These are phyloP conservation scores for Balearica regulorum DNA, from an alignment of 2,797 vertebrate species.

Conservation along the genomic window DNA sequence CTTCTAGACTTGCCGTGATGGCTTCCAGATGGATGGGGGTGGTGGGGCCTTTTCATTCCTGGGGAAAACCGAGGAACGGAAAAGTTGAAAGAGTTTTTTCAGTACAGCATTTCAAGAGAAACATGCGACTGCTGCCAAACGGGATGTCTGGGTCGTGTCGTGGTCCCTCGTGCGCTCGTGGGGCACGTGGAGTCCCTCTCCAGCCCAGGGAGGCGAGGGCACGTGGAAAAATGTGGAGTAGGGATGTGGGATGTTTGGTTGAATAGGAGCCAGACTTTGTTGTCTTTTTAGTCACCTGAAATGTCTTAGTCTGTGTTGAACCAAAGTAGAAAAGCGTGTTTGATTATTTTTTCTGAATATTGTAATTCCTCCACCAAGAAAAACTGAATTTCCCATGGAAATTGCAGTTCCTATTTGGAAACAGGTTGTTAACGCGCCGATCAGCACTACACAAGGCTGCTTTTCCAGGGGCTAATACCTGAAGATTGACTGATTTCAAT, in stretches of 20 bases:
- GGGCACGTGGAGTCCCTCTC: background rate
- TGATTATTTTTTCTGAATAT: background rate
- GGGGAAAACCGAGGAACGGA: accelerated
- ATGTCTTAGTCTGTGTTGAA: background rate
- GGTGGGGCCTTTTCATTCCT: background rate
- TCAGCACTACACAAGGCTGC: background rate
- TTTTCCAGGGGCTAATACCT: conserved; percentile 28
- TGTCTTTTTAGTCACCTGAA: background rate
- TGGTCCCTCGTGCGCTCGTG: accelerated
- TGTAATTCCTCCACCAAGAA: background rate
- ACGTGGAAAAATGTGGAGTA: background rate
- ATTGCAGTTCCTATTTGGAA: conserved; percentile 13
- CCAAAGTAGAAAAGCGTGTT: background rate
- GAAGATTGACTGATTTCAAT: conserved; percentile 6
- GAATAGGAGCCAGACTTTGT: background rate
- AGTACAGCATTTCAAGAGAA: background rate
- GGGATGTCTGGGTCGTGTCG: background rate
- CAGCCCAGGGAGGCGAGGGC: background rate
- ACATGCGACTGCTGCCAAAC: background rate
- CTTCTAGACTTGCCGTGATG: background rate
- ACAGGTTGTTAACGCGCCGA: background rate
- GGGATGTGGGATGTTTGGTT: background rate
- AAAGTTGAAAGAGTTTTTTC: background rate
- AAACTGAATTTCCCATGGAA: conserved; percentile 6
- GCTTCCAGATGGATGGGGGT: background rate